These are phyloP conservation scores for Ophiothrix spiculata DNA, from an alignment of 35 echinoderm and acorn worm species.

Conservation along the genomic window DNA sequence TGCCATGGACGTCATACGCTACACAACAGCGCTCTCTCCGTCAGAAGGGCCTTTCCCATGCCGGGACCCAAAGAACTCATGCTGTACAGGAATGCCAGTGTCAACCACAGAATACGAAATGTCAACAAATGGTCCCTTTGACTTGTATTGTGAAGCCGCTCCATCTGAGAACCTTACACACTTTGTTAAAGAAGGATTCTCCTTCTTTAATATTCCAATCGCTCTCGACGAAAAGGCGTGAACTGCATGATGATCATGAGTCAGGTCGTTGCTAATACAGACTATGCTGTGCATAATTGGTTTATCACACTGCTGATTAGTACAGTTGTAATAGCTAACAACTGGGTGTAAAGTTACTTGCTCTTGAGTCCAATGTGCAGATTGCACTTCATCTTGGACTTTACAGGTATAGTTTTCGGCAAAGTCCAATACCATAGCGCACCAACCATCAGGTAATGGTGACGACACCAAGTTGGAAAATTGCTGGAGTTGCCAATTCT, in stretches of 20 bases:
- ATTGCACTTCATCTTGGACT: background rate
- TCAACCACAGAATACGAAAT: background rate
- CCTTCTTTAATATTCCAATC: no score
- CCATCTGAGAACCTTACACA: conserved; percentile 26
- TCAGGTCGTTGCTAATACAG: conserved; percentile 34
- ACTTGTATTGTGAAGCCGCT: conserved; percentile 31
- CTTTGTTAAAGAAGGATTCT: background rate
- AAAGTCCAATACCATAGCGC: conserved; percentile 5
- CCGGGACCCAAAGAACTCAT: conserved; percentile 29
- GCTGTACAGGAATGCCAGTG: background rate
- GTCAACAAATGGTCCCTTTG: conserved; percentile 31
- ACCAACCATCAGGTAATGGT: conserved; percentile 25
- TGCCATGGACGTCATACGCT: background rate
- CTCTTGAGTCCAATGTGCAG: background rate
- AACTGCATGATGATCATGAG: conserved; percentile 53
- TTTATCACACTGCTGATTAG: background rate
- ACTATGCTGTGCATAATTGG: conserved; percentile 13
- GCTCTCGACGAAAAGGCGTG: conserved; percentile 35
- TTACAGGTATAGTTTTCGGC: background rate
- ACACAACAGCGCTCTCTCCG: conserved; percentile 25
- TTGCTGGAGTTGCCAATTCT: conserved; percentile 18
- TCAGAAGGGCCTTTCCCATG: conserved; percentile 46
- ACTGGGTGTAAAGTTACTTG: background rate
- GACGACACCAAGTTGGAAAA: conserved; percentile 15
- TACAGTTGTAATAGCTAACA: conserved; percentile 7